phyloP scores from a whole-genome alignment of 2,888 invertebrate genomes.

The Monopis laevigella region DNA sequence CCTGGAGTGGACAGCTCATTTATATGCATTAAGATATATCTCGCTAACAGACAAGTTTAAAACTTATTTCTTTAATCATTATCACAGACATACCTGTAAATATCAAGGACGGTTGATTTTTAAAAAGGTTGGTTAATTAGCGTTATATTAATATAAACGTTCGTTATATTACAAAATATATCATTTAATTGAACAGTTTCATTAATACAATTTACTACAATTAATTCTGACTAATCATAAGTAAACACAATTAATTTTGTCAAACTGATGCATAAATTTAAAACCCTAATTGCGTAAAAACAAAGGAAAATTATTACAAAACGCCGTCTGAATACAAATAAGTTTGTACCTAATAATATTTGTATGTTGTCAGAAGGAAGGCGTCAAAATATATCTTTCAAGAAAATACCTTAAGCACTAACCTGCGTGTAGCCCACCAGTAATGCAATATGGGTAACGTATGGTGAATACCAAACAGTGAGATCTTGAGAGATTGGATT shows the following conservation, averaged over 20 bases:
- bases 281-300: no score
- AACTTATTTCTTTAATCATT: conserved; percentile 7
- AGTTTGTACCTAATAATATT: conserved; percentile 17
- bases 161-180: no score
- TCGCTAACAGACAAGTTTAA: conserved; percentile 1
- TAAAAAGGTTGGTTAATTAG: no score
- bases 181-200: no score
- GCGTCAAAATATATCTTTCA: conserved; percentile 42
- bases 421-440: conserved; percentile 19
- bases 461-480: conserved; percentile 50
- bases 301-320: no score
- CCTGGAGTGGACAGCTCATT: conserved; percentile 12
- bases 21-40: conserved; percentile 12
- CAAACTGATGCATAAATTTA: no score
- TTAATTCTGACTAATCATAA: no score
- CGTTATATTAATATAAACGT: no score
- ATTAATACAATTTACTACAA: no score
- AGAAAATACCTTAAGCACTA: conserved; percentile 3
- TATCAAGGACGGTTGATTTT: conserved; percentile 1
- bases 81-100: conserved; percentile 4
- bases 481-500: no score
- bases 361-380: conserved; percentile 46
- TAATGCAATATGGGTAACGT: conserved; percentile 53
- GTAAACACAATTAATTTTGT: no score
- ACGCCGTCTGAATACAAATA: conserved; percentile 46